These are phyloP conservation scores for Zoanthus solanderi DNA, from an alignment of 92 coral and sea anemone genomes.

Conservation along the genomic window DNA sequence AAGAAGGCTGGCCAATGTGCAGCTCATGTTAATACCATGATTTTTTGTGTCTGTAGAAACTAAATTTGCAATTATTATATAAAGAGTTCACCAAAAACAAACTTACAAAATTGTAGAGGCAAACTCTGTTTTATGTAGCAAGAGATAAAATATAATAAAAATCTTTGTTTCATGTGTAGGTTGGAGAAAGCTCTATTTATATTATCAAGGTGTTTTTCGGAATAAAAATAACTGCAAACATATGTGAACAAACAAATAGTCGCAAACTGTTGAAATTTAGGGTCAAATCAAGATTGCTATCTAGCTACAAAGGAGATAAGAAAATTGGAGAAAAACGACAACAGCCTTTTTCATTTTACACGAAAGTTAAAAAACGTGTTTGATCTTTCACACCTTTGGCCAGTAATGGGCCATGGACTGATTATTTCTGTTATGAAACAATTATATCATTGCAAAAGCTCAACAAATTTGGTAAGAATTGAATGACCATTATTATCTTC, in stretches of 20 bases:
- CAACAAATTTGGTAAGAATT: constrained; percentile 23
- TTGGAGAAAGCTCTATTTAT: constrained; percentile 18
- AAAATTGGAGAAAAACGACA: neutral
- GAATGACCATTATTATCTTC: constrained; percentile 31
- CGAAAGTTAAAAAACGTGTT: neutral
- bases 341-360: constrained; percentile 3
- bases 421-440: constrained; percentile 24
- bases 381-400: constrained; percentile 37
- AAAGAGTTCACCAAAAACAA: neutral
- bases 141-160: constrained; percentile 20
- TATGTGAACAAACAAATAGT: neutral
- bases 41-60: constrained; percentile 36
- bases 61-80: constrained; percentile 30
- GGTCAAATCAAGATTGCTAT: constrained; percentile 34
- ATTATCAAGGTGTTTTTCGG: neutral
- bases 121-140: constrained; percentile 28
- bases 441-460: constrained; percentile 14
- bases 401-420: neutral
- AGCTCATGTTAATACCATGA: constrained; percentile 32
- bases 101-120: constrained; percentile 9
- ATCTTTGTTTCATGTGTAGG: constrained; percentile 27
- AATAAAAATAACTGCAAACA: constrained; percentile 22
- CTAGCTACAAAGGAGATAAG: constrained; percentile 21
- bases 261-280: neutral
- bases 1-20: neutral